A percentile compares a stretch with the other conserved stretches of the same genome.
Conservation (phyloP, 2,113 vertebrate species). For the Embiotoca jacksoni region DNA sequence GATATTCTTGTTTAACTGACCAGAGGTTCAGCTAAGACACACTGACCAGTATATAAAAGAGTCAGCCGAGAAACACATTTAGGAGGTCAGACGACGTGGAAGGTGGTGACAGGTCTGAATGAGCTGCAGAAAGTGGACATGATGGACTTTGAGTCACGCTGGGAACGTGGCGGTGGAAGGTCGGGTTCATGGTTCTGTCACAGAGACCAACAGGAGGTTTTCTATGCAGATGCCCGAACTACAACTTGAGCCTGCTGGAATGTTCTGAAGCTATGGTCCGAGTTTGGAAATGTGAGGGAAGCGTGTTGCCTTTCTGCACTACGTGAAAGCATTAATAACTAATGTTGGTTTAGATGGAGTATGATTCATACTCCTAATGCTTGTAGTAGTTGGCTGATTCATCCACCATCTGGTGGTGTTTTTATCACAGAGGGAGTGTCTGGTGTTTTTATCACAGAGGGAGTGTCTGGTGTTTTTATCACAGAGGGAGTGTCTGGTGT, state of each 20-base stretch:
- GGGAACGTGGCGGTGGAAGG: constrained; percentile 38
- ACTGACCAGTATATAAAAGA: not conserved
- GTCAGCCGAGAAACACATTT: not conserved
- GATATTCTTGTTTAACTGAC: too few relatives aligned
- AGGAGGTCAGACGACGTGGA: constrained; percentile 2
- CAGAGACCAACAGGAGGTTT: constrained; percentile 3
- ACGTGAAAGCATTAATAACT: constrained; percentile 37
- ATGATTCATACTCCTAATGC: constrained; percentile 14
- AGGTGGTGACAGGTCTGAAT: constrained; percentile 42
- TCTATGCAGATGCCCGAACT: not conserved
- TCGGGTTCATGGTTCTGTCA: constrained; percentile 32
- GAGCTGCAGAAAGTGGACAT: constrained; percentile 19
- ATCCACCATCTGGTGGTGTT: constrained; percentile 34
- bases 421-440: not conserved
- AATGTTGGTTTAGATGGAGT: constrained; percentile 48
- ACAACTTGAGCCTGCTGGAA: constrained; percentile 53
- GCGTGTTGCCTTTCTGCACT: constrained; percentile 64
- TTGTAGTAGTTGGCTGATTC: constrained; percentile 6
- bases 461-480: not conserved
- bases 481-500: too few relatives aligned
- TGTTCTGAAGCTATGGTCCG: not conserved
- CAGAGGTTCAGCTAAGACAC: too few relatives aligned
- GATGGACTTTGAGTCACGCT: constrained; percentile 30
- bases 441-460: too few relatives aligned
- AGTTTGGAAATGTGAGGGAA: constrained; percentile 9